A percentile compares a stretch with the other conserved stretches of the same genome.
Evolutionary conservation across 2,797 vertebrate species (phyloP).

Genomic region (Perodicticus potto): DNA sequence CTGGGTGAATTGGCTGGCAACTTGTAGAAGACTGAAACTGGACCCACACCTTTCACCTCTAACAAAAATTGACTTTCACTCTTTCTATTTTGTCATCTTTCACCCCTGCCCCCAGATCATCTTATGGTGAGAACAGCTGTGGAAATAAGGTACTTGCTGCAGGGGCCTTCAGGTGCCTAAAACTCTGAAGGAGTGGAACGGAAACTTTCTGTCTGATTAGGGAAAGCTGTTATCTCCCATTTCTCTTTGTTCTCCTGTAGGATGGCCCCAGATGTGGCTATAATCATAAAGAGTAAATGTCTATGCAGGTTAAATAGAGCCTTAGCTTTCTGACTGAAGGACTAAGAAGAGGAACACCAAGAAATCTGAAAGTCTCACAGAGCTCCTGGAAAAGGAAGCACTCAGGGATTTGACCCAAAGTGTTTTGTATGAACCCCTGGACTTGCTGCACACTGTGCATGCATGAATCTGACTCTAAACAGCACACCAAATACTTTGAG

Average conservation of each 20-base stretch:
- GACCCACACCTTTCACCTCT: no score
- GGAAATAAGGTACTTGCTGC: not conserved
- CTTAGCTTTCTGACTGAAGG: not conserved
- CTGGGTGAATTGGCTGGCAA: no score
- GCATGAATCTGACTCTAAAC: not conserved
- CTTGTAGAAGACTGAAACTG: no score
- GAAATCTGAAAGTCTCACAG: not conserved
- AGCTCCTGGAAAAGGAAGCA: not conserved
- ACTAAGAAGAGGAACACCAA: not conserved
- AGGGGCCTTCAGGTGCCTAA: not conserved
- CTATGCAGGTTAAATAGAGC: not conserved
- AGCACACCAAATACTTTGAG: not conserved
- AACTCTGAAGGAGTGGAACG: not conserved
- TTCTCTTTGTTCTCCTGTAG: not conserved
- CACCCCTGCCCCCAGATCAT: not conserved
- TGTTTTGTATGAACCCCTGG: not conserved
- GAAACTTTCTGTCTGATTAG: not conserved
- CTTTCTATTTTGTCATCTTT: not conserved
- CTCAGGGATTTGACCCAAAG: not conserved
- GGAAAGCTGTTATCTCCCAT: not conserved
- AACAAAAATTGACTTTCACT: not conserved
- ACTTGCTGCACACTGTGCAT: not conserved
- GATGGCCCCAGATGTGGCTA: not conserved
- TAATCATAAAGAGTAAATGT: not conserved
- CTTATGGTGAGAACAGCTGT: not conserved